A percentile compares a stretch with the other conserved stretches of the same genome.
Evolutionary conservation across 1,140 invertebrate genomes (phyloP).

Genomic region (Microplitis demolitor): DNA sequence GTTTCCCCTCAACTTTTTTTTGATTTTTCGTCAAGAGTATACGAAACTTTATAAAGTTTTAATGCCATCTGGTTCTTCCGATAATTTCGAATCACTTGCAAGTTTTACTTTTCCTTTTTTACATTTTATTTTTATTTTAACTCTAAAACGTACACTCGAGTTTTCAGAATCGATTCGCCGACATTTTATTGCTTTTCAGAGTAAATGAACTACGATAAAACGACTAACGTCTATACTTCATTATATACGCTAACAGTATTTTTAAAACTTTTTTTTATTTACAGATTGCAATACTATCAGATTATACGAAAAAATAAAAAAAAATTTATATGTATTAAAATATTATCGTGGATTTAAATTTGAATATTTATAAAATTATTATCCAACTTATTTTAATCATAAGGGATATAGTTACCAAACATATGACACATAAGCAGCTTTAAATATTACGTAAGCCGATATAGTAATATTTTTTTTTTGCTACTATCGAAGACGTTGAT

Average conservation of each 20-base stretch:
- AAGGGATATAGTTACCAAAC: no score
- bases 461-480: no score
- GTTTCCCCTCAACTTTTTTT: not conserved
- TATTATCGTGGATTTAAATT: no score
- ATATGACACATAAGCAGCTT: no score
- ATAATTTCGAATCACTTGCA: slow-evolving; percentile 16
- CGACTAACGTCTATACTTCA: not conserved
- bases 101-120: not conserved
- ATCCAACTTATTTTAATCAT: no score
- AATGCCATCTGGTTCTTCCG: slow-evolving; percentile 6
- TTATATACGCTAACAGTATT: not conserved
- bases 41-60: slow-evolving; percentile 5
- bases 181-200: slow-evolving; percentile 7
- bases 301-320: no score
- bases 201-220: slow-evolving; percentile 17
- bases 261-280: not conserved
- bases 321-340: no score
- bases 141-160: not conserved
- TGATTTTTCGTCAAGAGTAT: not conserved
- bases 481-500: no score
- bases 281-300: no score
- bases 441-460: no score
- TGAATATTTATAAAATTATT: no score
- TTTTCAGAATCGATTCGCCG: slow-evolving; percentile 5
- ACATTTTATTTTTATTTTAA: not conserved